These are phyloP conservation scores for Drosophila macrothrix DNA, from an alignment of 2,888 invertebrate species.

Conservation along the genomic window DNA sequence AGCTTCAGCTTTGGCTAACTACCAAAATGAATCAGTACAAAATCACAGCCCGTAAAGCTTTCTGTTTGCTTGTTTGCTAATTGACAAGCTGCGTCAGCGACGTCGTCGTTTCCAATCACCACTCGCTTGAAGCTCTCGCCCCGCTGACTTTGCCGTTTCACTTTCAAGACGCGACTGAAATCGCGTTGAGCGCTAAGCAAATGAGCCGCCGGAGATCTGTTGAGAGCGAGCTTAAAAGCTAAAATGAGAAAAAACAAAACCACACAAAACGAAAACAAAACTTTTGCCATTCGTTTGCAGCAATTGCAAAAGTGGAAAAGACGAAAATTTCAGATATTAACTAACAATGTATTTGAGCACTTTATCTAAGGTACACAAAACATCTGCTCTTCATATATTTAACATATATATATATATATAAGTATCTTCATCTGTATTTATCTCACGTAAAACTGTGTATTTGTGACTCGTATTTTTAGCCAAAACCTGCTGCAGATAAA, in stretches of 20 bases:
- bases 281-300: slow-evolving; percentile 38
- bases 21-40: slow-evolving; percentile 36
- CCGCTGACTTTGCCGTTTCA: slow-evolving; percentile 45
- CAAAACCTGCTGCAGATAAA: slow-evolving; percentile 9
- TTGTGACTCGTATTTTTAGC: slow-evolving; percentile 11
- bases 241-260: background rate
- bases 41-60: slow-evolving; percentile 42
- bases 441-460: slow-evolving; percentile 6
- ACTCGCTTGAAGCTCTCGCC: slow-evolving; percentile 8
- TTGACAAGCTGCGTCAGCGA: slow-evolving; percentile 31
- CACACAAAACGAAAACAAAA: slow-evolving; percentile 1
- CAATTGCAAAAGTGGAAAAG: slow-evolving; percentile 35
- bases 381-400: slow-evolving; percentile 3
- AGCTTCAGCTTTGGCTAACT: slow-evolving; percentile 19
- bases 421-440: slow-evolving; percentile 4
- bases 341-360: slow-evolving; percentile 47
- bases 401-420: slow-evolving; percentile 4
- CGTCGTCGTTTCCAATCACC: slow-evolving; percentile 4
- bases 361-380: slow-evolving; percentile 53
- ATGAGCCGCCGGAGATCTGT: slow-evolving; percentile 30
- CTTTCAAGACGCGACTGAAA: slow-evolving; percentile 63
- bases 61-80: slow-evolving; percentile 44
- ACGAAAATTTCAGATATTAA: slow-evolving; percentile 32
- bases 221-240: slow-evolving; percentile 54
- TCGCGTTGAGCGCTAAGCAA: slow-evolving; percentile 23